A percentile compares a stretch with the other conserved stretches of the same genome.
phyloP scores from a whole-genome alignment of 2,797 vertebrate species.

The Gorsachius magnificus region DNA sequence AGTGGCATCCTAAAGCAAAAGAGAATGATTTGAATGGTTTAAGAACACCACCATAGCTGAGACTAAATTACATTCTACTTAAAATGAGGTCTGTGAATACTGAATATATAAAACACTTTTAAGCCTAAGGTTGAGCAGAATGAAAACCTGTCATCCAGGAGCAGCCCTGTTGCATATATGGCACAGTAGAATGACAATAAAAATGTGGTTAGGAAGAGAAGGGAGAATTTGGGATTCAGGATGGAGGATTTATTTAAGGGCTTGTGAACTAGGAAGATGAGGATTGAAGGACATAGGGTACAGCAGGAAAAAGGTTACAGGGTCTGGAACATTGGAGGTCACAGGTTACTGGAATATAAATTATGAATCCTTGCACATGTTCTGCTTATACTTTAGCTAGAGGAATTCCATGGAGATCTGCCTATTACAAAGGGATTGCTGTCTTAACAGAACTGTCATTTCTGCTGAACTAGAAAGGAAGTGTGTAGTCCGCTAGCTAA shows the following conservation, averaged over 20 bases:
- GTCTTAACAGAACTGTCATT: slow-evolving; percentile 47
- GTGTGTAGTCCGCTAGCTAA: background rate
- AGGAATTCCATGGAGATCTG: slow-evolving; percentile 41
- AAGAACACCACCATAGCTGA: slow-evolving; percentile 23
- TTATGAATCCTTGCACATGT: background rate
- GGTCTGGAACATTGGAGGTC: background rate
- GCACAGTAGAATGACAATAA: background rate
- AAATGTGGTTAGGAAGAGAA: background rate
- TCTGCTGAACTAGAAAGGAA: slow-evolving; percentile 41
- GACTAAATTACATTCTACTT: slow-evolving; percentile 48
- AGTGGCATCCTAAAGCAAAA: slow-evolving; percentile 24
- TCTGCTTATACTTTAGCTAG: slow-evolving; percentile 40
- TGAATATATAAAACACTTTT: slow-evolving; percentile 55
- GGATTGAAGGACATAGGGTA: background rate
- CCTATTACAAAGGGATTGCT: slow-evolving; percentile 32
- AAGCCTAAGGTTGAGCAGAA: slow-evolving; percentile 48
- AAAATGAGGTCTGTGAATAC: slow-evolving; percentile 25
- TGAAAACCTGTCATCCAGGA: background rate
- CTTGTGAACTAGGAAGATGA: background rate
- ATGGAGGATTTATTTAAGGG: background rate
- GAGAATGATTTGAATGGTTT: slow-evolving; percentile 38
- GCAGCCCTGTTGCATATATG: background rate
- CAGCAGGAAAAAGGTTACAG: background rate
- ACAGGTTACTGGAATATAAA: slow-evolving; percentile 5
- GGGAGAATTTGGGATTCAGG: background rate